phyloP scores from a whole-genome alignment of 1,140 invertebrate genomes.

The Neodiprion lecontei region DNA sequence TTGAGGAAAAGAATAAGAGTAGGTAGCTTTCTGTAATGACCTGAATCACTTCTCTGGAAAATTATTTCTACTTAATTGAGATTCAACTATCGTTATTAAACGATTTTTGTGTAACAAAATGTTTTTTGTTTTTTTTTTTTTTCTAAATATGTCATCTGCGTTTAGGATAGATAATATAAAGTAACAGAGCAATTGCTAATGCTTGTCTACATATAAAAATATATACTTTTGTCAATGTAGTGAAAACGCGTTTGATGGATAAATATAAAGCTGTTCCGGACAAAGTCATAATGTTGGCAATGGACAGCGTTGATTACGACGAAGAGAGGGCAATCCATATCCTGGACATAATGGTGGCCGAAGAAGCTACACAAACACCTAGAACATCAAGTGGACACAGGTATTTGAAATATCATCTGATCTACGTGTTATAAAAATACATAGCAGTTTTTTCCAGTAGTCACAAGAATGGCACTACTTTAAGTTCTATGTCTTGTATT shows the following conservation, averaged over 20 bases:
- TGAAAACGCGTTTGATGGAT: conserved; percentile 75
- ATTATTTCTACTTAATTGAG: conserved; percentile 19
- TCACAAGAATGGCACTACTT: too few relatives aligned
- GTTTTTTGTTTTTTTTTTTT: background rate
- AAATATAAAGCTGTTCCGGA: conserved; percentile 80
- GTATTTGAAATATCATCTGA: conserved; percentile 30
- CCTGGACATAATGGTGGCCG: conserved; percentile 72
- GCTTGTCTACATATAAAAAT: conserved; percentile 16
- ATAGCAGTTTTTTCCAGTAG: too few relatives aligned
- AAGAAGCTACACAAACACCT: conserved; percentile 55
- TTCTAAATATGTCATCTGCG: background rate
- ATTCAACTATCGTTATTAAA: background rate
- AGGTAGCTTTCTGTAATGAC: conserved; percentile 39
- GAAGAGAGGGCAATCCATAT: conserved; percentile 81
- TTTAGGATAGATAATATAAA: too few relatives aligned
- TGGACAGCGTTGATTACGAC: conserved; percentile 86
- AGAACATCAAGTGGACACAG: conserved; percentile 56
- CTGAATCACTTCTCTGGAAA: background rate
- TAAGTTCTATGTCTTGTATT: too few relatives aligned
- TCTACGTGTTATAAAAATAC: too few relatives aligned
- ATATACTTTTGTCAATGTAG: conserved; percentile 59
- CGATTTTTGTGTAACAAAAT: conserved; percentile 12
- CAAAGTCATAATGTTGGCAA: conserved; percentile 80
- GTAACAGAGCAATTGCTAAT: background rate
- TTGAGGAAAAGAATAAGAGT: conserved; percentile 79